Evolutionary conservation across 2,113 vertebrate genomes (phyloP).

Genomic region (Hydrochoerus hydrochaeris): DNA sequence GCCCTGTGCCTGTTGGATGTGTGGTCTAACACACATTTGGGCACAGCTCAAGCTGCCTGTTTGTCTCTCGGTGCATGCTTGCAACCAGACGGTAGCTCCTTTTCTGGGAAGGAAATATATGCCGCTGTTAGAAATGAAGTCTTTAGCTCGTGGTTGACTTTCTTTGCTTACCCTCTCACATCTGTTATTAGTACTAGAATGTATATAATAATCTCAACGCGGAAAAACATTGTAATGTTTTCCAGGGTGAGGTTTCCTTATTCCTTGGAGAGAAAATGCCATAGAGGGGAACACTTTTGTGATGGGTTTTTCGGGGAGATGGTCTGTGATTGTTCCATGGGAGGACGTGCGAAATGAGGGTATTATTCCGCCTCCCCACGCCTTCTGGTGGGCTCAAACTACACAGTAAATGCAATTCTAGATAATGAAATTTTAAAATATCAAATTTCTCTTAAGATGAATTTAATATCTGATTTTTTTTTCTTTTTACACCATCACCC

Average conservation of each 20-base stretch:
- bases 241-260: conserved; percentile 67
- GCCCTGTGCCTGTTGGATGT: neutral
- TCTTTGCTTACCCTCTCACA: conserved; percentile 57
- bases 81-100: neutral
- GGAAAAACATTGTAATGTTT: conserved; percentile 51
- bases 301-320: conserved; percentile 1
- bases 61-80: neutral
- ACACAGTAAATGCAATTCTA: neutral
- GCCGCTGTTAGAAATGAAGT: conserved; percentile 3
- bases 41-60: neutral
- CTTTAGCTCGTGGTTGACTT: conserved; percentile 19
- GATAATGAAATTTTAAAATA: neutral
- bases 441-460: neutral
- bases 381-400: neutral
- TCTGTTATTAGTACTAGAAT: conserved; percentile 42
- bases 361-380: neutral
- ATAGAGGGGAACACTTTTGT: neutral
- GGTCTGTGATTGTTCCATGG: neutral
- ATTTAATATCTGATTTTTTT: neutral
- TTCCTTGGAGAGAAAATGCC: conserved; percentile 56
- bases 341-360: conserved; percentile 16
- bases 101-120: neutral
- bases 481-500: neutral
- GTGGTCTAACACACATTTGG: neutral
- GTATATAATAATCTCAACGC: conserved; percentile 46